phyloP scores from a whole-genome alignment of 1,140 invertebrate species.

The Drosophila tsacasi region DNA sequence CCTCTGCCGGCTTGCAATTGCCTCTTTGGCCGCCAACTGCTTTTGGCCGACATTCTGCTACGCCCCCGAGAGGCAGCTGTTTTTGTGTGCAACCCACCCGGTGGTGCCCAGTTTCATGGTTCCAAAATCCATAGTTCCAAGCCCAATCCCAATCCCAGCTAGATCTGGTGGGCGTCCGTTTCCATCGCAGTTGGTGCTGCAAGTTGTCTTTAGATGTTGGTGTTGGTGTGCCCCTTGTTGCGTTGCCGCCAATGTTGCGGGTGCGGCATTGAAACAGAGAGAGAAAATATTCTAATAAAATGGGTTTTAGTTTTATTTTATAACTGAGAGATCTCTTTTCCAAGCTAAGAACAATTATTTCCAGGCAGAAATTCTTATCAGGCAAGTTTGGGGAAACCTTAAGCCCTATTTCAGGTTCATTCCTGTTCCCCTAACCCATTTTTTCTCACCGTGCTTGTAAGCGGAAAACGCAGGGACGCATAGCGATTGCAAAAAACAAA shows the following conservation, averaged over 20 bases:
- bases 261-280: slow-evolving; percentile 38
- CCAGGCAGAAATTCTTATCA: too few species aligned
- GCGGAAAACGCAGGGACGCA: slow-evolving; percentile 36
- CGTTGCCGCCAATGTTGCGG: slow-evolving; percentile 38
- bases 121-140: neutral
- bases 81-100: slow-evolving; percentile 1
- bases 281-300: neutral
- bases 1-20: slow-evolving; percentile 13
- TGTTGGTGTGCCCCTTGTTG: slow-evolving; percentile 7
- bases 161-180: neutral
- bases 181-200: slow-evolving; percentile 1
- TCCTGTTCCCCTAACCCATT: too few species aligned
- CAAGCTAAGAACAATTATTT: neutral
- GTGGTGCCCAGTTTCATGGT: neutral
- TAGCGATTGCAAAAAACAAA: slow-evolving; percentile 35
- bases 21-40: slow-evolving; percentile 5
- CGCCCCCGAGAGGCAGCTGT: slow-evolving; percentile 38
- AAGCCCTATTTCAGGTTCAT: neutral
- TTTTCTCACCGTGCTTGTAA: neutral
- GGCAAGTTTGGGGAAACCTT: too few species aligned
- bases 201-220: neutral
- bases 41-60: slow-evolving; percentile 29
- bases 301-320: neutral
- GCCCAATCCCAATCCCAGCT: neutral
- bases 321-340: neutral